phyloP scores from a whole-genome alignment of 2,113 vertebrate species.

The Perca schrenkii region DNA sequence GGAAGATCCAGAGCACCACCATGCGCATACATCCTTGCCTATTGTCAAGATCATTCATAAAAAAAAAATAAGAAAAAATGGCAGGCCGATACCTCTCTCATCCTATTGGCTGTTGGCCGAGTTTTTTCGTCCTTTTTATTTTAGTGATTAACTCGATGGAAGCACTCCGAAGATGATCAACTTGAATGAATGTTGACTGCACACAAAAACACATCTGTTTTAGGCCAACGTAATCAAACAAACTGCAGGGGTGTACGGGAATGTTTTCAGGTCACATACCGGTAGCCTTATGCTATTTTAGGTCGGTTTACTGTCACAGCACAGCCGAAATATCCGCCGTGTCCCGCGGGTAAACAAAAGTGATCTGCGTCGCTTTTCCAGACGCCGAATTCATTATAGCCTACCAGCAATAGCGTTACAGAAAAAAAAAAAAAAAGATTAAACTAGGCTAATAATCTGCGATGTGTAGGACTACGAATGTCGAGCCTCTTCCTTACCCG shows the following conservation, averaged over 20 bases:
- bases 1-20: slow-evolving; percentile 37
- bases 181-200: background rate
- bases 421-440: background rate
- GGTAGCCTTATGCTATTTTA: background rate
- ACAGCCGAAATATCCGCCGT: slow-evolving; percentile 24
- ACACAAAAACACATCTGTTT: background rate
- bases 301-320: slow-evolving; percentile 2
- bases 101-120: slow-evolving; percentile 20
- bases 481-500: slow-evolving; percentile 73
- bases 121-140: background rate
- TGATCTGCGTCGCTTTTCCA: slow-evolving; percentile 21
- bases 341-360: slow-evolving; percentile 47
- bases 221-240: no score
- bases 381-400: background rate
- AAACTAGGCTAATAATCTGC: background rate
- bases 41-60: slow-evolving; percentile 72
- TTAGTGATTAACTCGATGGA: background rate
- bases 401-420: background rate
- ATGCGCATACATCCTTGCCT: slow-evolving; percentile 29
- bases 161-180: background rate
- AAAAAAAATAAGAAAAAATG: slow-evolving; percentile 69
- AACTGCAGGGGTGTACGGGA: slow-evolving; percentile 2
- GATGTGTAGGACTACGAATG: background rate
- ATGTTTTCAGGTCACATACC: slow-evolving; percentile 13
- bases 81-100: slow-evolving; percentile 25